These are phyloP conservation scores for Geopemphigus sp. DNA, from an alignment of 1,140 invertebrate genomes.

Conservation along the genomic window DNA sequence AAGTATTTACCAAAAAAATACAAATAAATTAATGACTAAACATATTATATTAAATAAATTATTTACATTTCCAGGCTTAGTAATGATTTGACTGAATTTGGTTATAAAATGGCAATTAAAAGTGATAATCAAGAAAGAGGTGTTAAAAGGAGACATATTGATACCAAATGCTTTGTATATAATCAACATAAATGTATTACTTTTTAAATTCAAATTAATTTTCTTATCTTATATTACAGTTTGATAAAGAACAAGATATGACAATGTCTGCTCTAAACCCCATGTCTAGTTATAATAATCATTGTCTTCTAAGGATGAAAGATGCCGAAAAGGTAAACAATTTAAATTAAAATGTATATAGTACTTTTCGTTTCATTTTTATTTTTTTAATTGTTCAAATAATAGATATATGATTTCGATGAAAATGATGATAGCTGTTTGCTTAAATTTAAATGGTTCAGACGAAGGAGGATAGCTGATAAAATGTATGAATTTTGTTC, in stretches of 20 bases:
- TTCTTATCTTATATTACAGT: slow-evolving; percentile 39
- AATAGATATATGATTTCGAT: slow-evolving; percentile 54
- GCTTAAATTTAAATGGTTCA: slow-evolving; percentile 55
- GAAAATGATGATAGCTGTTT: slow-evolving; percentile 54
- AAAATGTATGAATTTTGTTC: slow-evolving; percentile 76
- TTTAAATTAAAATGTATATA: slow-evolving; percentile 1
- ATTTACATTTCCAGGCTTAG: slow-evolving; percentile 26
- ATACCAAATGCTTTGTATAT: slow-evolving; percentile 47
- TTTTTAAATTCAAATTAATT: neutral
- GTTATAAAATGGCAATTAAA: slow-evolving; percentile 46
- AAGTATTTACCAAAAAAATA: slow-evolving; percentile 17
- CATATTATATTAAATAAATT: neutral
- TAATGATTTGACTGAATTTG: slow-evolving; percentile 41
- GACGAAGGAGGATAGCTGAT: slow-evolving; percentile 78
- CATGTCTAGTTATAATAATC: slow-evolving; percentile 24
- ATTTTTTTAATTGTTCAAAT: slow-evolving; percentile 34
- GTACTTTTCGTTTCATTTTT: neutral
- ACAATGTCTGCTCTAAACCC: slow-evolving; percentile 4
- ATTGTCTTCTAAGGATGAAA: slow-evolving; percentile 42
- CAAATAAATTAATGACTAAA: neutral
- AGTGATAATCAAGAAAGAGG: slow-evolving; percentile 41
- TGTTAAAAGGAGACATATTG: slow-evolving; percentile 33
- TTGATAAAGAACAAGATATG: slow-evolving; percentile 45
- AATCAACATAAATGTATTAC: slow-evolving; percentile 1
- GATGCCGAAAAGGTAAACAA: slow-evolving; percentile 41